A percentile compares a stretch with the other conserved stretches of the same genome.
Conservation (phyloP, 2,888 invertebrate species). For the Ornithoptera alexandrae region DNA sequence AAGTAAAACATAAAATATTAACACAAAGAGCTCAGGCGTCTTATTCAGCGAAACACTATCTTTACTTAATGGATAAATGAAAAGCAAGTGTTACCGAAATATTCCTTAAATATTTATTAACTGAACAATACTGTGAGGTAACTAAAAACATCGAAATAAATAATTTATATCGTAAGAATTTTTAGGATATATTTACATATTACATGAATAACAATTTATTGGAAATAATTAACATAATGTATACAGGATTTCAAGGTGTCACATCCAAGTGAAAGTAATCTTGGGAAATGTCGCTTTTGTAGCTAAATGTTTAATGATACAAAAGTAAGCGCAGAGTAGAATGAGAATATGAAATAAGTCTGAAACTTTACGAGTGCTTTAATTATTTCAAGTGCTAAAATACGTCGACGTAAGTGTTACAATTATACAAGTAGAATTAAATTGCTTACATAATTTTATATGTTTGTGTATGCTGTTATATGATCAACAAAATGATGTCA, state of each 20-base stretch:
- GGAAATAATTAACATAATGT: background rate
- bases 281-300: constrained; percentile 1
- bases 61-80: constrained; percentile 3
- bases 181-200: too few relatives aligned
- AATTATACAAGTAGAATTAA: background rate
- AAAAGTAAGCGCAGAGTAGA: background rate
- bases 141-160: background rate
- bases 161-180: too few relatives aligned
- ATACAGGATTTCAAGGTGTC: background rate
- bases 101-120: background rate
- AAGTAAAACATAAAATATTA: background rate
- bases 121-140: background rate
- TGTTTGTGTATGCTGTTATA: too few relatives aligned
- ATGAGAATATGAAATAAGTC: background rate
- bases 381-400: background rate
- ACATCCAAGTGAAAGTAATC: background rate
- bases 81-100: background rate
- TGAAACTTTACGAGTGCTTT: background rate
- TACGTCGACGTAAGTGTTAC: background rate
- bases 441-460: too few relatives aligned
- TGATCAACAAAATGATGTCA: too few relatives aligned
- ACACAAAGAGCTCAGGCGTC: background rate
- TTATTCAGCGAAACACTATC: background rate
- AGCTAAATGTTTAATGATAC: background rate
- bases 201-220: too few relatives aligned